A percentile compares a stretch with the other conserved stretches of the same genome.
Evolutionary conservation across 2,888 invertebrate genomes (phyloP).

Genomic region (Pandemis corylana): DNA sequence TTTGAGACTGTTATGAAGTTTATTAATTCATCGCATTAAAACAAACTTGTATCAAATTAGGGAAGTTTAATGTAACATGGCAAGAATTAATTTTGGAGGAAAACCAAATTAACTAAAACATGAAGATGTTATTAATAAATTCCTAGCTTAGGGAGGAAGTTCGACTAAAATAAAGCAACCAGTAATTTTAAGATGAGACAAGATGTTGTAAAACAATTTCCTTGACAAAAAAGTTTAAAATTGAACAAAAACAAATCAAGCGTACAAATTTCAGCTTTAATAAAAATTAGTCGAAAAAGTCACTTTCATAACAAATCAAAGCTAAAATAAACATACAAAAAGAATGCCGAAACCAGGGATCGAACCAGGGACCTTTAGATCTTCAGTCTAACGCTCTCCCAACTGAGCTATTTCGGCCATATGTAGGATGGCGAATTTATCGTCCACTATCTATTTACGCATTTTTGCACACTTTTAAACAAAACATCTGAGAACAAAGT

Average conservation of each 20-base stretch:
- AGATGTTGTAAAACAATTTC: neutral
- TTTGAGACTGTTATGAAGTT: slow-evolving; percentile 16
- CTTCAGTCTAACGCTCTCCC: slow-evolving; percentile 79
- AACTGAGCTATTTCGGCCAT: slow-evolving; percentile 77
- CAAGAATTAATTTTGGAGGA: slow-evolving; percentile 3
- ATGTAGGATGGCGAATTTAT: neutral
- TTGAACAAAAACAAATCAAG: neutral
- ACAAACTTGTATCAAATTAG: slow-evolving; percentile 16
- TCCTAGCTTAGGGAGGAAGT: neutral
- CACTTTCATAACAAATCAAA: neutral
- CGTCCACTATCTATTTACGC: neutral
- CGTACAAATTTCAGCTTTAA: neutral
- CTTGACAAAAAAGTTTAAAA: neutral
- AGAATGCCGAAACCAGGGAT: slow-evolving; percentile 70
- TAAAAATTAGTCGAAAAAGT: no score
- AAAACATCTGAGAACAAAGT: no score
- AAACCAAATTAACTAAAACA: slow-evolving; percentile 14
- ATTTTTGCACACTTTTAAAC: neutral
- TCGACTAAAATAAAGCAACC: neutral
- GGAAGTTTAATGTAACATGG: slow-evolving; percentile 17
- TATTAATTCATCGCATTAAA: neutral
- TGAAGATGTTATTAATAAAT: slow-evolving; percentile 22
- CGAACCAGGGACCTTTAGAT: slow-evolving; percentile 78
- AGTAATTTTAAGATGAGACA: neutral
- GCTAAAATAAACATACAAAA: slow-evolving; percentile 43